These are phyloP conservation scores for Nephrotoma guestfalica DNA, from an alignment of 2,888 invertebrate genomes.

Conservation along the genomic window DNA sequence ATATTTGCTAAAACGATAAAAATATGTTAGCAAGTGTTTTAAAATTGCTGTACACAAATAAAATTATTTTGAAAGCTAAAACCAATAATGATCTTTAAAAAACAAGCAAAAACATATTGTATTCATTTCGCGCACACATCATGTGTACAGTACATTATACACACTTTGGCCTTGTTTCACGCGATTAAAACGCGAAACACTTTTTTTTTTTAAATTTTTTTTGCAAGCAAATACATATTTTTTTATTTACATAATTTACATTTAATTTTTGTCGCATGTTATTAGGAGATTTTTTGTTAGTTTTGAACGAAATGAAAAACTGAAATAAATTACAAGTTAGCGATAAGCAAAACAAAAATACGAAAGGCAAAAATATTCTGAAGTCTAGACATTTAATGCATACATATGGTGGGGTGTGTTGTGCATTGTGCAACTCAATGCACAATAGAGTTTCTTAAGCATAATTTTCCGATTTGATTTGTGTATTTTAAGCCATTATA, in stretches of 20 bases:
- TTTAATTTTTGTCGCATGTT: not conserved
- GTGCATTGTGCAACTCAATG: not conserved
- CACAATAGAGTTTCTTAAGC: not conserved
- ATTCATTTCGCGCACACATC: too few relatives aligned
- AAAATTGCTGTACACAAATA: too few relatives aligned
- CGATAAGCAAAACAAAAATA: not conserved
- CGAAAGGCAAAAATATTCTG: not conserved
- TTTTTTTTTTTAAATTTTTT: not conserved
- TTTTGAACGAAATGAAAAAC: not conserved
- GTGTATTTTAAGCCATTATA: not conserved
- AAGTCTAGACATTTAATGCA: not conserved
- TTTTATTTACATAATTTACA: not conserved
- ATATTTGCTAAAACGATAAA: too few relatives aligned
- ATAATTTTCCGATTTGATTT: not conserved
- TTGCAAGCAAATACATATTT: not conserved
- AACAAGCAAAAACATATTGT: too few relatives aligned
- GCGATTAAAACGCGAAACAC: not conserved
- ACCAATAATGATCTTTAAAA: too few relatives aligned
- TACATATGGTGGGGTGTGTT: not conserved
- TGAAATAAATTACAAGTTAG: not conserved
- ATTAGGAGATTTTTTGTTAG: not conserved
- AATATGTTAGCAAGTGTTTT: too few relatives aligned
- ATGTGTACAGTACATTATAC: not conserved
- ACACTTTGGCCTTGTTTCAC: not conserved
- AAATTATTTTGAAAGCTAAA: too few relatives aligned